These are phyloP conservation scores for Toxotes chatareus DNA, from an alignment of 2,113 vertebrate species.

Conservation along the genomic window DNA sequence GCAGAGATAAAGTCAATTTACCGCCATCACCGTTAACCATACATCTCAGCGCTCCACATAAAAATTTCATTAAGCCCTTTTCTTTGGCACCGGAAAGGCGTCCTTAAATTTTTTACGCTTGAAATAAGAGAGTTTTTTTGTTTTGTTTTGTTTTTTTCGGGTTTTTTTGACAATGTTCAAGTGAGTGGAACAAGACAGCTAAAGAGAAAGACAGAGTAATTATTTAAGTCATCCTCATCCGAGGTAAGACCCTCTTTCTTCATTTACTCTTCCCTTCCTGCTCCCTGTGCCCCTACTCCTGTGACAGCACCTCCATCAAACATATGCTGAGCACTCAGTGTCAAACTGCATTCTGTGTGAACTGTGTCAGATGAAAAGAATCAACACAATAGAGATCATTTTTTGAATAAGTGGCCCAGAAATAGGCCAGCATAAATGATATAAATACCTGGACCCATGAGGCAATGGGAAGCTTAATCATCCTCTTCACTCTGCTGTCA, in stretches of 20 bases:
- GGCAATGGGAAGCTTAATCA: conserved; percentile 69
- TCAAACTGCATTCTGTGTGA: conserved; percentile 38
- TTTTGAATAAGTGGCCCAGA: conserved; percentile 59
- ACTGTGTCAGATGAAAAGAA: conserved; percentile 36
- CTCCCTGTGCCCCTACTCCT: neutral
- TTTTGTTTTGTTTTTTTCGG: too few relatives aligned
- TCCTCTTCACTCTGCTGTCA: conserved; percentile 56
- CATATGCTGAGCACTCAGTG: neutral
- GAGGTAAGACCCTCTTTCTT: neutral
- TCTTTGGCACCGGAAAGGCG: conserved; percentile 13
- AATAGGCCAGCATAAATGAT: conserved; percentile 65
- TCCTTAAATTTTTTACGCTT: conserved; percentile 19
- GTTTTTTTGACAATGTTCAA: conserved; percentile 7
- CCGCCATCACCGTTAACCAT: conserved; percentile 18
- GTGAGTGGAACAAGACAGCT: conserved; percentile 18
- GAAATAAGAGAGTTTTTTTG: conserved; percentile 9
- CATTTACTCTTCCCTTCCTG: neutral
- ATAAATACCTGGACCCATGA: conserved; percentile 74
- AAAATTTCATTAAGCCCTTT: conserved; percentile 50
- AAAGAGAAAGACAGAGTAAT: conserved; percentile 25
- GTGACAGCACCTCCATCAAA: neutral
- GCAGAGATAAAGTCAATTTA: conserved; percentile 52
- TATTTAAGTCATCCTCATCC: conserved; percentile 24
- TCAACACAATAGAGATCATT: conserved; percentile 41
- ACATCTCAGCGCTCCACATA: conserved; percentile 38